Conservation (phyloP, 2,797 vertebrate genomes). For the Psittacula derbiana region DNA sequence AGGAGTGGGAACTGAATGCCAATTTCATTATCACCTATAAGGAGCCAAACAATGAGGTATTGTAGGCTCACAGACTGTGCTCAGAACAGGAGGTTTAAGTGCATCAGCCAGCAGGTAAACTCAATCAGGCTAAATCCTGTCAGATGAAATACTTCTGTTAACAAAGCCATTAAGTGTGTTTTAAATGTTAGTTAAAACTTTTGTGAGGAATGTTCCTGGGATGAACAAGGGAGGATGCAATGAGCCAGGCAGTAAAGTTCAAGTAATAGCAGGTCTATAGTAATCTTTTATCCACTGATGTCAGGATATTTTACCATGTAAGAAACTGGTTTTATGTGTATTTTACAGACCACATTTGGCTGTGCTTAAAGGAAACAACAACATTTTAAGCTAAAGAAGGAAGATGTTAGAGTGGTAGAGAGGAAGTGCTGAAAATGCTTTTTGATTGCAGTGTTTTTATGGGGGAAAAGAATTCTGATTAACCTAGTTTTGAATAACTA, state of each 20-base stretch:
- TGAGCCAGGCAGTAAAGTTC: not conserved
- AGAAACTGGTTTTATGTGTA: not conserved
- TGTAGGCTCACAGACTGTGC: not conserved
- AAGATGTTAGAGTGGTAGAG: not conserved
- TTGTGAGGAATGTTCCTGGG: not conserved
- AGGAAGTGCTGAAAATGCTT: not conserved
- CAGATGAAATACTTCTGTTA: not conserved
- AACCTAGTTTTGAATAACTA: not conserved
- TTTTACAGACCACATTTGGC: not conserved
- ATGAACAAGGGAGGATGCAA: not conserved
- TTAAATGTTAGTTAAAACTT: not conserved
- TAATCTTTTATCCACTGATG: not conserved
- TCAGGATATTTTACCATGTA: not conserved
- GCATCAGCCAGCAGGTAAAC: not conserved
- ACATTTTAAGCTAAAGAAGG: not conserved
- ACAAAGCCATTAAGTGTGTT: not conserved
- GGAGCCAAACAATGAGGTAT: conserved; percentile 25
- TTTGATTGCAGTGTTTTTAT: not conserved
- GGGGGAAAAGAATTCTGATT: not conserved
- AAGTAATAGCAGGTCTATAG: not conserved
- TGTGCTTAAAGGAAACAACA: not conserved
- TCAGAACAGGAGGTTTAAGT: not conserved
- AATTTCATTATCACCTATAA: conserved; percentile 18
- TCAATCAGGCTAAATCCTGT: not conserved
- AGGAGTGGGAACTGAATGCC: not conserved